Percentiles rank a stretch among this genome's conserved stretches.
These are phyloP conservation scores for Echinometra lucunter DNA, from an alignment of 53 echinoderm and acorn worm genomes.

Conservation along the genomic window DNA sequence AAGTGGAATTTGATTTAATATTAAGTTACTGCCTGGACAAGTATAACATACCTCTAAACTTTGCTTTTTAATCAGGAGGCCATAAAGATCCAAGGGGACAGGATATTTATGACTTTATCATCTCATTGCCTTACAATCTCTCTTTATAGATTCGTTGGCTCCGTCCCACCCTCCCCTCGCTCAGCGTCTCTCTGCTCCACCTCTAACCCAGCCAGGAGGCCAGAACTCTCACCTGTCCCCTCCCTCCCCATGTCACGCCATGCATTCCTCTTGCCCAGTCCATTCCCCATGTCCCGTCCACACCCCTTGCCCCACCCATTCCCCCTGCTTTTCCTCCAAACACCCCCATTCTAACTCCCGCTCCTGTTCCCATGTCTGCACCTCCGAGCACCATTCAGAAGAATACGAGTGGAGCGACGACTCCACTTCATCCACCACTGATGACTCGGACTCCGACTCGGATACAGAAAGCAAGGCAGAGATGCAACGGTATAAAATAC, in stretches of 20 bases:
- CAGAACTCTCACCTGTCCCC: conserved; percentile 80
- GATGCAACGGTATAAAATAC: conserved; percentile 60
- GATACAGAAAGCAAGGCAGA: conserved; percentile 84
- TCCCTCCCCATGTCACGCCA: conserved; percentile 82
- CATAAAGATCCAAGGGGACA: neutral
- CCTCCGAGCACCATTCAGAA: conserved; percentile 79
- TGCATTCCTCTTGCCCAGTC: conserved; percentile 86
- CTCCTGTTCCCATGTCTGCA: conserved; percentile 83
- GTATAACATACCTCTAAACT: neutral
- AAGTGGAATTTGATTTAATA: neutral
- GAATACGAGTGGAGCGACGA: conserved; percentile 86
- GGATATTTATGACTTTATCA: neutral
- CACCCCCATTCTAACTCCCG: conserved; percentile 71
- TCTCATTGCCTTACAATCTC: neutral
- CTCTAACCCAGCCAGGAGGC: conserved; percentile 78
- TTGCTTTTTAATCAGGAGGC: neutral
- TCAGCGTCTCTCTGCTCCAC: conserved; percentile 94
- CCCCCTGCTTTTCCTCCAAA: conserved; percentile 67
- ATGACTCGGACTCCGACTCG: conserved; percentile 63
- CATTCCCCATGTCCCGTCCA: conserved; percentile 93
- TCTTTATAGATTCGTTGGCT: conserved; percentile 69
- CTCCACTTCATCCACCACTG: conserved; percentile 38
- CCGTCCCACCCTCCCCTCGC: conserved; percentile 90
- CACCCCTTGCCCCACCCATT: conserved; percentile 91
- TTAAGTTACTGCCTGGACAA: neutral